Percentiles rank a stretch among this genome's conserved stretches.
Conservation (phyloP, 2,113 vertebrate species). For the Jaculus jaculus region DNA sequence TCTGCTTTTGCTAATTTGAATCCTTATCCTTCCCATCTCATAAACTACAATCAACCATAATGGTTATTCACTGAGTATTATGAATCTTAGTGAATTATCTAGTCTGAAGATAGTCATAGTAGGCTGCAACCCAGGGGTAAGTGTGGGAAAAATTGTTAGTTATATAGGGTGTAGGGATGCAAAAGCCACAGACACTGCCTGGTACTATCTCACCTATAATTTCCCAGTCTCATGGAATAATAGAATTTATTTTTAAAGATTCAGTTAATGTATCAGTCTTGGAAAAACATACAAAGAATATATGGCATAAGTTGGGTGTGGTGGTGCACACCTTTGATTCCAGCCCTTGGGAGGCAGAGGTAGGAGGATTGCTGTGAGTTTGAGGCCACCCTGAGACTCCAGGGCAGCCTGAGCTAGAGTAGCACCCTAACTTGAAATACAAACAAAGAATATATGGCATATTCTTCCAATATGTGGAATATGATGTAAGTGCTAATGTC, state of each 20-base stretch:
- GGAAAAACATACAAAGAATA: neutral
- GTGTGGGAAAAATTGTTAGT: neutral
- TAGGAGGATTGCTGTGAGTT: no score
- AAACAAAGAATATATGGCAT: no score
- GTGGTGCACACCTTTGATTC: no score
- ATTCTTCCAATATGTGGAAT: neutral
- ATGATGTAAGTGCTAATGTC: no score
- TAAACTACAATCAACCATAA: neutral
- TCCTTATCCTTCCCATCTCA: neutral
- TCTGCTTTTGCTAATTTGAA: neutral
- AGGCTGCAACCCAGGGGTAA: no score
- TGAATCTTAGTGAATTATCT: neutral
- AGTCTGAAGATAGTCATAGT: neutral
- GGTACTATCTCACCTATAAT: neutral
- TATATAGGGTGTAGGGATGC: fast-evolving
- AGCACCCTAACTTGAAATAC: no score
- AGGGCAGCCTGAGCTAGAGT: no score
- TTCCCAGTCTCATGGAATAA: neutral
- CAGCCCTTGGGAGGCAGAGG: no score
- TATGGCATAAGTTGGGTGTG: no score
- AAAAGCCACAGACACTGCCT: neutral
- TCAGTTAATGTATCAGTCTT: neutral
- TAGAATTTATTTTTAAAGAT: neutral
- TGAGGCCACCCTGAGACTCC: no score
- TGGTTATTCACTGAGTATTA: neutral